phyloP scores from a whole-genome alignment of 2,113 vertebrate species.

The Cebidichthys violaceus region DNA sequence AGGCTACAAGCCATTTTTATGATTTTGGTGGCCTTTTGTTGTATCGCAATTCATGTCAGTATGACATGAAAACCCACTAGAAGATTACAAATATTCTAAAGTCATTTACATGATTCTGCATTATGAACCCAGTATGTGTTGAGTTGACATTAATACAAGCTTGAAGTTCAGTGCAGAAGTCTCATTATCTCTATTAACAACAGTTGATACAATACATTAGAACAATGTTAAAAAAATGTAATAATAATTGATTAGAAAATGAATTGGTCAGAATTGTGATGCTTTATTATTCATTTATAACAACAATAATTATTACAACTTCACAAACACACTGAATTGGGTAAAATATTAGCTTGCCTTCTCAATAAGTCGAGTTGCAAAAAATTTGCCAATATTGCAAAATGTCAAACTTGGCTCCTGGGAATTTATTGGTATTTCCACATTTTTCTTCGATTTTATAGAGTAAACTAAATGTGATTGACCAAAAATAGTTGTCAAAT shows the following conservation, averaged over 20 bases:
- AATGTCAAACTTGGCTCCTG: neutral
- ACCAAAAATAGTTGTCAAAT: neutral
- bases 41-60: neutral
- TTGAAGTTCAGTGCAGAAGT: no score
- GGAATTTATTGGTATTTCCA: neutral
- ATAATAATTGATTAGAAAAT: neutral
- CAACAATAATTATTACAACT: neutral
- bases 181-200: no score
- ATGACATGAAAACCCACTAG: neutral
- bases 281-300: neutral
- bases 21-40: neutral
- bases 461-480: neutral
- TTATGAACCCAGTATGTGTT: neutral
- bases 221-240: neutral
- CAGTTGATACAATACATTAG: no score
- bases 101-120: neutral
- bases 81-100: neutral
- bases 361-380: neutral
- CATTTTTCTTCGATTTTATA: neutral
- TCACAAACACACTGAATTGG: neutral
- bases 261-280: neutral
- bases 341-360: neutral
- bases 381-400: neutral
- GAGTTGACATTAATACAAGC: no score
- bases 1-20: neutral